Evolutionary conservation across 2,888 invertebrate genomes (phyloP), one percentile per base, ranked within the genome.

Genomic region (Cephus nigrinus): DNA sequence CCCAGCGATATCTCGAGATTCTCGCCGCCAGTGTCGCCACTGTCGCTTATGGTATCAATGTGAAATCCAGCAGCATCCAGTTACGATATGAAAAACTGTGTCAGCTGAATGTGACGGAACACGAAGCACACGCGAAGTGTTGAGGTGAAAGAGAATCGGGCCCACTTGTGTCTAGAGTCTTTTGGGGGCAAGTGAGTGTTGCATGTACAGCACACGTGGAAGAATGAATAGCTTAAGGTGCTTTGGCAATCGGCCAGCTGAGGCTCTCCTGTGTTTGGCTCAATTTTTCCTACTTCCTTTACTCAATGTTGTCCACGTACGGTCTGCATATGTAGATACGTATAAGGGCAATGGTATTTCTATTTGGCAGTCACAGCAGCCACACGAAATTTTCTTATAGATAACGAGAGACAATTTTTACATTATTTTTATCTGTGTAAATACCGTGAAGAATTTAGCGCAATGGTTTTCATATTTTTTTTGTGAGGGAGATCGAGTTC

Each of bases 171-270:
- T 15, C 15, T 40, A 0, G 36, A 36, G 15, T 15, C 40, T 40
- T 40, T 40, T 4, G 40, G 40, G 40, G 4, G 15, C 31, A n/a
- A n/a, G n/a, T 4, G 23, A n/a, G 23, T 68, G 33, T 23, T 40
- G 71, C 15, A 71, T 12, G 68, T 75, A 69, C 31, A 1, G 76
- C 73, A 83, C 83, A 83, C 85, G 81, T 82, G 83, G 76, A 82
- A 82, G 82, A 81, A 80, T 80, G 78, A 84, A 83, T 85, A 83
- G 83, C 83, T 79, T 73, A 78, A 79, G 81, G 80, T 85, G 85
- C 84, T 82, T 87, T 88, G 88, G 89, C 88, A 81, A 83, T 34
- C 78, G 81, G 84, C 88, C 88, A 88, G 82, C 82, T 84, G 11
- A 35, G 3, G 35, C 35, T 83, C 36, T 36, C 86, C 79, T 84